Evolutionary conservation across 1,140 invertebrate genomes (phyloP), one percentile per base, ranked within the genome.

Genomic region (Archegozetes longisetosus): DNA sequence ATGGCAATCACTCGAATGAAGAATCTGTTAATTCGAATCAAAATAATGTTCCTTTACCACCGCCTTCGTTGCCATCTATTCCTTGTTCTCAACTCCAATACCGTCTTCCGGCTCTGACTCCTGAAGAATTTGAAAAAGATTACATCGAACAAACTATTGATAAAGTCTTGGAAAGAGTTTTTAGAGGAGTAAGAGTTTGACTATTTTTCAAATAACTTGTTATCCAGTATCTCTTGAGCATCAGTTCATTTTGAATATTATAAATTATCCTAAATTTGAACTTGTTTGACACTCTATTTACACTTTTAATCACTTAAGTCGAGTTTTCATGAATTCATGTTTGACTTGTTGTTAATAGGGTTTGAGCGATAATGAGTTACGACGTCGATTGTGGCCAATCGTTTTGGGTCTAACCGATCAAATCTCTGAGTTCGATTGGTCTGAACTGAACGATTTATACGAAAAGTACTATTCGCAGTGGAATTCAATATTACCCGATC

Each of bases 401-500:
- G 20, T 64, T n/a, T 26, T 64, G 1, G 61, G 61, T 25, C 25
- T 64, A 13, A 53, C 52, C 13, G 46, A 55, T 13, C 29, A 58
- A 13, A 3, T 26, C 29, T 32, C 52, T 20, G 22, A 49, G 23
- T 57, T 61, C 48, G 53, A 62, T 47, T 64, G 63, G 63, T n/a
- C 20, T 26, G 25, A 58, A 50, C 20, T 58, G 24, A 22, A 55
- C 32, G 23, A 40, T 22, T 24, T 60, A 4, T 64, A 54, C 32
- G 27, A 55, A n/a, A 20, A 26, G 6, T 64, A 64, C 29, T 12
- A 47, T 2, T 25, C 24, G 12, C 95, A 98, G 72, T 99, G 95
- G 95, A 81, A 84, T 65, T 84, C 85, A 1, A 89, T 98, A 71
- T 84, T 83, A 4, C 74, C 79, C 46, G 80, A 79, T 3, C 95